Percentiles rank a stretch among this genome's conserved stretches.
These are phyloP conservation scores for Tamandua tetradactyla DNA, from an alignment of 2,797 vertebrate species.

Conservation along the genomic window DNA sequence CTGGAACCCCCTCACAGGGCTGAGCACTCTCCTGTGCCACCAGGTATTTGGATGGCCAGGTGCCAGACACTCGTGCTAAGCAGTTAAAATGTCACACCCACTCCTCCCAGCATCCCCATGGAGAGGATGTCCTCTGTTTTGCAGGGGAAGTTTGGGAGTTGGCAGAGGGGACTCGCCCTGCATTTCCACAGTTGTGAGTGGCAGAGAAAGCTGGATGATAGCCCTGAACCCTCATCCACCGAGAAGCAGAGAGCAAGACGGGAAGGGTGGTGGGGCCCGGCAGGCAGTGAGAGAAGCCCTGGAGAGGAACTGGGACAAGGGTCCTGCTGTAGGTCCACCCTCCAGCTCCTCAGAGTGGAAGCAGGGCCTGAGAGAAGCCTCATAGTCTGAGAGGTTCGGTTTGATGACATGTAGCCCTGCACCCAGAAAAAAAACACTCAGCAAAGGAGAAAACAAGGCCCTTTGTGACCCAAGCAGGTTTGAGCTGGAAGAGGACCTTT, in stretches of 20 bases:
- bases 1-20: background rate
- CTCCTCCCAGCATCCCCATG: background rate
- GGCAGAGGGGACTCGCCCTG: background rate
- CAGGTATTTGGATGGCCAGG: background rate
- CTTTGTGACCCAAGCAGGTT: background rate
- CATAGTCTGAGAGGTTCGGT: fast-evolving
- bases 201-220: background rate
- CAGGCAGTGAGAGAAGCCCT: fast-evolving
- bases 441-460: background rate
- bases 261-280: background rate
- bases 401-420: background rate
- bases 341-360: background rate
- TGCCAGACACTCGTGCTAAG: background rate
- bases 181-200: background rate
- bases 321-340: too few relatives aligned
- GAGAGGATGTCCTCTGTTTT: background rate
- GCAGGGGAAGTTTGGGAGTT: background rate
- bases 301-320: background rate
- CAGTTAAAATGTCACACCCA: background rate
- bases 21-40: background rate
- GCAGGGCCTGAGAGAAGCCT: background rate
- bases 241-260: background rate
- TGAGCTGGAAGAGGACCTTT: background rate
- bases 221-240: background rate
- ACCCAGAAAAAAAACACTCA: background rate